phyloP scores from a whole-genome alignment of 2,797 vertebrate species.

The Coluber constrictor region DNA sequence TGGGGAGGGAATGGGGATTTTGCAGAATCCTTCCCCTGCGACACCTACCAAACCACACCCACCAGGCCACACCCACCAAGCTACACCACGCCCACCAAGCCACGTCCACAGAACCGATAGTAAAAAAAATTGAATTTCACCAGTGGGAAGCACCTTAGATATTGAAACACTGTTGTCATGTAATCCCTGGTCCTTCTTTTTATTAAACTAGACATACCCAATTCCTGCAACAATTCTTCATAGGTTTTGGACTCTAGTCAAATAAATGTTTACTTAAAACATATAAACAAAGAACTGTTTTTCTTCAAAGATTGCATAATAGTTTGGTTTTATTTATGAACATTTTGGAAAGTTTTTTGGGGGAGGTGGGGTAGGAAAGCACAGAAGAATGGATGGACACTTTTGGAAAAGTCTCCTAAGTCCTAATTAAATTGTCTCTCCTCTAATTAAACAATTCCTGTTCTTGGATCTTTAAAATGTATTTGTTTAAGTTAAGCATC shows the following conservation, averaged over 20 bases:
- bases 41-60: too few species aligned
- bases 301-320: not conserved
- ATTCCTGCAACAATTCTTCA: not conserved
- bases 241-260: not conserved
- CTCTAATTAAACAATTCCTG: constrained; percentile 34
- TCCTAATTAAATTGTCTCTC: constrained; percentile 16
- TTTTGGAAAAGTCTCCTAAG: constrained; percentile 21
- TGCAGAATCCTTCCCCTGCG: too few species aligned
- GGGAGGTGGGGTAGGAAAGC: not conserved
- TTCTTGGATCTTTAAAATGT: constrained; percentile 29
- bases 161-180: not conserved
- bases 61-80: too few species aligned
- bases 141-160: not conserved
- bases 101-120: too few species aligned
- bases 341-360: not conserved
- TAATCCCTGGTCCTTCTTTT: not conserved
- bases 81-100: too few species aligned
- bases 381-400: not conserved
- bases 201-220: not conserved
- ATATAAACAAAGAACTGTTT: not conserved
- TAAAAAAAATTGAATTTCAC: too few species aligned
- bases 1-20: too few species aligned
- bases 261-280: not conserved
- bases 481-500: constrained; percentile 25
- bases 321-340: not conserved